phyloP scores from a whole-genome alignment of 2,113 vertebrate species.

The Tautogolabrus adspersus region DNA sequence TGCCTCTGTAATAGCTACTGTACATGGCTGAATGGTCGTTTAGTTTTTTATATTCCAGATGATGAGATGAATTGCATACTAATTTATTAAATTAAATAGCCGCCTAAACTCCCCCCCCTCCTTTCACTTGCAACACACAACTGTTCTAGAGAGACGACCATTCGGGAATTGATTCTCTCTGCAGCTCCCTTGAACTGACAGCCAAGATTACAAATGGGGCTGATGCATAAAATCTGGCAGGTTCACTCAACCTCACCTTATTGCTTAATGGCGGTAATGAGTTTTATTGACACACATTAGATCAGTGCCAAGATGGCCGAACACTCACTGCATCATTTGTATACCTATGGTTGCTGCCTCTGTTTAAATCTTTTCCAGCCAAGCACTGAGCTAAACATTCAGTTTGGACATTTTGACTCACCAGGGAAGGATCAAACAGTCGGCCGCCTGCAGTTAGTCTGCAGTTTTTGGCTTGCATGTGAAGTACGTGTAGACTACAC shows the following conservation, averaged over 20 bases:
- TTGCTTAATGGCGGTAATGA: slow-evolving; percentile 51
- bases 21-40: slow-evolving; percentile 39
- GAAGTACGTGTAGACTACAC: too few relatives aligned
- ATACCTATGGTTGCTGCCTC: neutral
- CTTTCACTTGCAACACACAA: neutral
- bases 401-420: neutral
- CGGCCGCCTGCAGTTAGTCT: too few relatives aligned
- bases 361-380: neutral
- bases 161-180: slow-evolving; percentile 37
- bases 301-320: slow-evolving; percentile 37
- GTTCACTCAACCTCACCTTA: slow-evolving; percentile 28
- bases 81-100: slow-evolving; percentile 39
- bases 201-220: slow-evolving; percentile 47
- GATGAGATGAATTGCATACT: slow-evolving; percentile 30
- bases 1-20: slow-evolving; percentile 27
- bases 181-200: slow-evolving; percentile 17
- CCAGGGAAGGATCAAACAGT: too few relatives aligned
- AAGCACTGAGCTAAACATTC: too few relatives aligned
- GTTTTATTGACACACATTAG: slow-evolving; percentile 56
- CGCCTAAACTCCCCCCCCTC: neutral
- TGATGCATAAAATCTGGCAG: slow-evolving; percentile 37
- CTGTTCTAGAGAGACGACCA: neutral
- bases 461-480: too few relatives aligned
- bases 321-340: slow-evolving; percentile 11
- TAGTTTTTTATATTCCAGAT: slow-evolving; percentile 31